Conservation (phyloP, 2,797 vertebrate genomes). For the Pangasius krempfi region DNA sequence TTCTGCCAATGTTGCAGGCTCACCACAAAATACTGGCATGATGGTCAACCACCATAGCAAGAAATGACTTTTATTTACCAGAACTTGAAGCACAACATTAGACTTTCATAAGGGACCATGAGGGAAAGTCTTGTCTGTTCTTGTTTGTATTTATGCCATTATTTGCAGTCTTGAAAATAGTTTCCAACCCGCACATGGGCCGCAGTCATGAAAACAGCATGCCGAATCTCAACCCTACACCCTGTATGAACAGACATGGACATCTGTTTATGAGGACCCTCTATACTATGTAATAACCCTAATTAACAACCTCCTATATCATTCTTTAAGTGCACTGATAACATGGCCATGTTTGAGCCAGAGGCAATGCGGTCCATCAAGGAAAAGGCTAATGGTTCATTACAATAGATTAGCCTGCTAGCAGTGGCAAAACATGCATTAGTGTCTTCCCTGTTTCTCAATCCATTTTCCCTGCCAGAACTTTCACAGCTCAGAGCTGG, state of each 20-base stretch:
- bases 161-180: constrained; percentile 14
- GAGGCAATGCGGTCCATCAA: constrained; percentile 2
- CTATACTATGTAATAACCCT: neutral
- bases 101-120: neutral
- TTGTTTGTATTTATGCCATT: neutral
- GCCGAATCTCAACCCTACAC: neutral
- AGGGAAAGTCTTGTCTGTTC: neutral
- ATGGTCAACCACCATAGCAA: neutral
- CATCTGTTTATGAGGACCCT: neutral
- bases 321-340: constrained; percentile 23
- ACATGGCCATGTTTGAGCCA: neutral
- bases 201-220: neutral
- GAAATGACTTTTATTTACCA: neutral
- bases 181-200: constrained; percentile 21
- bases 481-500: constrained; percentile 14
- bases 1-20: neutral
- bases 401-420: constrained; percentile 33
- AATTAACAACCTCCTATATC: constrained; percentile 11
- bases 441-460: neutral
- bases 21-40: neutral
- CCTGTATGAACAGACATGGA: neutral
- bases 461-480: constrained; percentile 12
- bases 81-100: neutral
- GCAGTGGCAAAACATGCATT: constrained; percentile 23
- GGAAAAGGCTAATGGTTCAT: constrained; percentile 30